phyloP scores from a whole-genome alignment of 2,888 invertebrate genomes.

The Amiota communis region DNA sequence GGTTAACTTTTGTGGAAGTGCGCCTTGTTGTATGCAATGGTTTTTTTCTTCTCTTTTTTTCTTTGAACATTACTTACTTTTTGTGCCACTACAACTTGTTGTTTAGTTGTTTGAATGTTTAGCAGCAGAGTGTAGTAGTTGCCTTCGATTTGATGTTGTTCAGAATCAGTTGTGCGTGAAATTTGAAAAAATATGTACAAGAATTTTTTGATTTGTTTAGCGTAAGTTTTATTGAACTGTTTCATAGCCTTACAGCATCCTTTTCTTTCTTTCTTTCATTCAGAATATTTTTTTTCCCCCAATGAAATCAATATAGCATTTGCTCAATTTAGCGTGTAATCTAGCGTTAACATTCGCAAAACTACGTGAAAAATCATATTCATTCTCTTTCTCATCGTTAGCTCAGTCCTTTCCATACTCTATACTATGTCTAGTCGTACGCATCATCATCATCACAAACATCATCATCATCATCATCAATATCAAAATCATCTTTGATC shows the following conservation, averaged over 20 bases:
- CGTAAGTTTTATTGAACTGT: constrained; percentile 38
- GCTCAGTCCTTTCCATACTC: too few relatives aligned
- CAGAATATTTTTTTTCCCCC: constrained; percentile 27
- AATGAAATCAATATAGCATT: constrained; percentile 58
- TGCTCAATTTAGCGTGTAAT: constrained; percentile 64
- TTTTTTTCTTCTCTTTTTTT: constrained; percentile 31
- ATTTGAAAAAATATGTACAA: constrained; percentile 54
- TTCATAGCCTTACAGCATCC: constrained; percentile 11
- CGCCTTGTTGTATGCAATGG: constrained; percentile 45
- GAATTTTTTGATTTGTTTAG: constrained; percentile 53
- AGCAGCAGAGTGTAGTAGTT: too few relatives aligned
- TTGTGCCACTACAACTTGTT: neutral
- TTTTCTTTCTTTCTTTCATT: constrained; percentile 11
- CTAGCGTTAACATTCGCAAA: constrained; percentile 49
- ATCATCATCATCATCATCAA: too few relatives aligned
- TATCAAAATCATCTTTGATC: too few relatives aligned
- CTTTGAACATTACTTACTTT: neutral
- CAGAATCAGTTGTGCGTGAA: constrained; percentile 59
- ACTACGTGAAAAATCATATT: neutral
- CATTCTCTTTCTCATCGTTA: neutral
- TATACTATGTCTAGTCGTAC: too few relatives aligned
- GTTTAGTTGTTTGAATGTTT: too few relatives aligned
- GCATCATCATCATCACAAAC: too few relatives aligned
- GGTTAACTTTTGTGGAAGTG: neutral
- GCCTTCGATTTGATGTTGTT: constrained; percentile 15